Percentiles rank a stretch among this genome's conserved stretches.
Conservation (phyloP, 2,797 vertebrate genomes). For the Lagocephalus sceleratus region DNA sequence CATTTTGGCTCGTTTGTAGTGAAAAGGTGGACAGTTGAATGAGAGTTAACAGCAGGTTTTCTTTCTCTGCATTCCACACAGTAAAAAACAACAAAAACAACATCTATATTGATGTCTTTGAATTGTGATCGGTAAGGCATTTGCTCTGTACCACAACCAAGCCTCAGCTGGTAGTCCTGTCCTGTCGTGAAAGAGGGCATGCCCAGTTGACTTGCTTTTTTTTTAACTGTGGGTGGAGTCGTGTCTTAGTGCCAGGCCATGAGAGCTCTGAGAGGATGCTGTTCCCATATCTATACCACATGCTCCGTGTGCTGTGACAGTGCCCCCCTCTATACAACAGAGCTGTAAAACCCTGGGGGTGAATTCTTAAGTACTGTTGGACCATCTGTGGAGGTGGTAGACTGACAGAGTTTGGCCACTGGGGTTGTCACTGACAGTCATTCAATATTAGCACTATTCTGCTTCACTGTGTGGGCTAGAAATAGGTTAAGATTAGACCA, state of each 20-base stretch:
- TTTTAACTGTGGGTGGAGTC: conserved; percentile 64
- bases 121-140: neutral
- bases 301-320: conserved; percentile 76
- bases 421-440: conserved; percentile 60
- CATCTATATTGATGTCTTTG: no score
- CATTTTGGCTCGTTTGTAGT: conserved; percentile 41
- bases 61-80: conserved; percentile 33
- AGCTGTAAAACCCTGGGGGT: conserved; percentile 78
- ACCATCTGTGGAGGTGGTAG: conserved; percentile 75
- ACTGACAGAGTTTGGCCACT: conserved; percentile 70
- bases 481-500: conserved; percentile 64
- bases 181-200: conserved; percentile 61
- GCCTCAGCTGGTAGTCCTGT: conserved; percentile 33
- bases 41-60: conserved; percentile 47
- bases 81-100: conserved; percentile 56
- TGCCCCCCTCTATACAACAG: conserved; percentile 72
- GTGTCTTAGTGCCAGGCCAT: conserved; percentile 69
- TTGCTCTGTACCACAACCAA: neutral
- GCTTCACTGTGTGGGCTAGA: conserved; percentile 52
- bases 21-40: conserved; percentile 45
- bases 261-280: conserved; percentile 73
- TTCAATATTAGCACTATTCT: conserved; percentile 54
- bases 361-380: conserved; percentile 75
- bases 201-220: conserved; percentile 57
- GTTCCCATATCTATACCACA: conserved; percentile 80